A percentile compares a stretch with the other conserved stretches of the same genome.
These are phyloP conservation scores for Hypomecis punctinalis DNA, from an alignment of 2,888 invertebrate genomes.

Conservation along the genomic window DNA sequence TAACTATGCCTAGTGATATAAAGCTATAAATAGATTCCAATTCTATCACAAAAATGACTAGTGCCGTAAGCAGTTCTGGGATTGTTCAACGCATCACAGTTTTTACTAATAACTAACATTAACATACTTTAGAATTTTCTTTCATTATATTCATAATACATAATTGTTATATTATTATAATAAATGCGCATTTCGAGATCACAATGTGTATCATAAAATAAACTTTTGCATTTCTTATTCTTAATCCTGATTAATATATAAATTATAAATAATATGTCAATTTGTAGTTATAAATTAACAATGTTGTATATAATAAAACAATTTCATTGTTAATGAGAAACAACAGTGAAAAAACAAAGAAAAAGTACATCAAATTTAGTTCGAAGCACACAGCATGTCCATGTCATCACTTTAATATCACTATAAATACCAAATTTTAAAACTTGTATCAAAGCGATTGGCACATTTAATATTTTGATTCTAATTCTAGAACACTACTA, in stretches of 20 bases:
- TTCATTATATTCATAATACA: not conserved
- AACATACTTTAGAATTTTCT: conserved; percentile 11
- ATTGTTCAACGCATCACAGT: conserved; percentile 13
- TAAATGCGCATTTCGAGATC: not conserved
- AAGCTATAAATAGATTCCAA: conserved; percentile 4
- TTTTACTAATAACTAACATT: not conserved
- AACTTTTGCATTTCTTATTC: no score
- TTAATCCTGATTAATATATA: no score
- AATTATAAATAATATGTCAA: no score
- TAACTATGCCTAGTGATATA: not conserved
- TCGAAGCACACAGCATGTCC: no score
- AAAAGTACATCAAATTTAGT: not conserved
- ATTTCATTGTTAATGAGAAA: no score
- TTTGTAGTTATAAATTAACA: no score
- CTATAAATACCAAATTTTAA: not conserved
- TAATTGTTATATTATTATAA: not conserved
- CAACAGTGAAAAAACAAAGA: not conserved
- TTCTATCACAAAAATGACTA: conserved; percentile 13
- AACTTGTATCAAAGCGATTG: not conserved
- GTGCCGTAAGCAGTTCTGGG: not conserved
- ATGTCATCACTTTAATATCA: no score
- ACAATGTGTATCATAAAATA: not conserved
- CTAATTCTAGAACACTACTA: not conserved
- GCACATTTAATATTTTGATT: not conserved
- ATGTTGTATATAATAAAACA: no score